Base-by-base conservation (phyloP, 2,797 vertebrate species). In the Pachyuromys duprasi region DNA sequence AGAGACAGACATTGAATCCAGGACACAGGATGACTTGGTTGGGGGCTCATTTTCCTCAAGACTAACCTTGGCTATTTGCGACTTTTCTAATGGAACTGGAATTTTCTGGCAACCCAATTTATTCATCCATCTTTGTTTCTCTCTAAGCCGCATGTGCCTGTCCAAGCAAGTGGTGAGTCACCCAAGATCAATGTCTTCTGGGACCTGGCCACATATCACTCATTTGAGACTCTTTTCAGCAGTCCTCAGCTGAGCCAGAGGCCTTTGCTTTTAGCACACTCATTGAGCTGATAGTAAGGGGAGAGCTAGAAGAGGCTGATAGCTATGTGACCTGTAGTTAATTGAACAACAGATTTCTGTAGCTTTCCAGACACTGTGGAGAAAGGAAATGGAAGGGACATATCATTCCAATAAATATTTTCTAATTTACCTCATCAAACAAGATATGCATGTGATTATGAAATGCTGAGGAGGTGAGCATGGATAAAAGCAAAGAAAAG, bases 301-400 rank as follows among this genome's bases (percentile, higher is more conserved):
- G 4, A 39, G 45, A 67, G 39, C 1, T 17, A 72, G 81, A 87
- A 93, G 89, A 86, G 45, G 80, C 55, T 95, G 91, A 74, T 88
- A 96, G 76, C 49, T 78, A 5, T 31, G 62, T 94, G 95, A 93
- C 93, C 93, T 96, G 96, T 96, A 96, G 88, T 94, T 94, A 97
- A 94, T 82, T 92, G 83, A 95, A 84, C 80, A 93, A 84, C 92
- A 93, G 83, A 93, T 81, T 76, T 95, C 72, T 55, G 20, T n/a
- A 76, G 26, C 63, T 17, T 93, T 89, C 76, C 80, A 93, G 87
- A 81, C 89, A 42, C n/a, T 22, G 14, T 20, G 70, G 62, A 33
- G n/a, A 96, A 95, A 92, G 76, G 72, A 96, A 95, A 80, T 24
- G 13, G 81, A 93, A 96, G 45, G 57, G 31, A 89, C 82, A 3